Evolutionary conservation across 2,888 invertebrate genomes (phyloP).

Genomic region (Thereva unica): DNA sequence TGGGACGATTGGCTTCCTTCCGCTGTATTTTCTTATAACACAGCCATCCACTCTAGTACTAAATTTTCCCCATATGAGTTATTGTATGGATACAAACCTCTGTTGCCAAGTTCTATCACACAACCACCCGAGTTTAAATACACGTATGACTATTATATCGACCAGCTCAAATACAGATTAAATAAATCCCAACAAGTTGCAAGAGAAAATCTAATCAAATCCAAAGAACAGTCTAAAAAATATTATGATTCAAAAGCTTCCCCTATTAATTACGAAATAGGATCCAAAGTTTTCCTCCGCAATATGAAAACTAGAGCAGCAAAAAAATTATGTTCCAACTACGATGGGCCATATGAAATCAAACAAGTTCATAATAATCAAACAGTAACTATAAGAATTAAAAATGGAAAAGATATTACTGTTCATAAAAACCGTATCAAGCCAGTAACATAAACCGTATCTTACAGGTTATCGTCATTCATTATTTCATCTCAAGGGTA

Average conservation of each 20-base stretch:
- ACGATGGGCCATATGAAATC: conserved; percentile 10
- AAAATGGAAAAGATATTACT: background rate
- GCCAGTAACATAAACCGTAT: background rate
- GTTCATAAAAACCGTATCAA: background rate
- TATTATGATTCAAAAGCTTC: conserved; percentile 29
- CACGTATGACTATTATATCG: conserved; percentile 34
- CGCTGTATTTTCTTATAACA: conserved; percentile 33
- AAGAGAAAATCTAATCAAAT: conserved; percentile 31
- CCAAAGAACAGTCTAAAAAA: conserved; percentile 27
- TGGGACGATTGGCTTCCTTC: conserved; percentile 21
- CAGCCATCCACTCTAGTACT: conserved; percentile 16
- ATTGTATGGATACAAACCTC: conserved; percentile 34
- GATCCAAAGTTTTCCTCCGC: conserved; percentile 32
- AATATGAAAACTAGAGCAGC: conserved; percentile 24
- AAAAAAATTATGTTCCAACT: conserved; percentile 14
- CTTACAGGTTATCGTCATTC: too few relatives aligned
- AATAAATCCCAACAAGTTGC: conserved; percentile 32
- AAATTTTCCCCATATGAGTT: conserved; percentile 34
- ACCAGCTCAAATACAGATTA: conserved; percentile 36
- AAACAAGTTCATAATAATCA: conserved; percentile 1
- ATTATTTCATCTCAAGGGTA: too few relatives aligned
- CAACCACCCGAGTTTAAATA: conserved; percentile 31
- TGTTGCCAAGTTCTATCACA: conserved; percentile 26
- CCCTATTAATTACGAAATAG: conserved; percentile 16
- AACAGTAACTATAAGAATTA: background rate